These are phyloP conservation scores for Scrobipalpa atriplicella DNA, from an alignment of 2,888 invertebrate species.

Conservation along the genomic window DNA sequence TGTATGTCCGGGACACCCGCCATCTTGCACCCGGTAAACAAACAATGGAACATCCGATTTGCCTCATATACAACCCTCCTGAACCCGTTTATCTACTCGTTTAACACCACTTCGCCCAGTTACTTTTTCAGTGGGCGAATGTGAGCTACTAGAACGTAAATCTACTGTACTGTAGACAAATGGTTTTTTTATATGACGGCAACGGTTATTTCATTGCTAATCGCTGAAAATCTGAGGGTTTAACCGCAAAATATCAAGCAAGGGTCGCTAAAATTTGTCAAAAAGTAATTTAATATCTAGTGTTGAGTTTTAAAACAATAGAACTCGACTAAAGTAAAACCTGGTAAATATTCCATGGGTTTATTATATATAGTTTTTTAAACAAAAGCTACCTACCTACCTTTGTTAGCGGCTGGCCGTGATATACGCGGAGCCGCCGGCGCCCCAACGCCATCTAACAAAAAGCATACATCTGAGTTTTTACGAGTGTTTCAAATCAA, in stretches of 20 bases:
- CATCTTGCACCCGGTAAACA: not conserved
- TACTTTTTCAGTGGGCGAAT: no score
- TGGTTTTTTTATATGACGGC: not conserved
- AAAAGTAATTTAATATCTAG: no score
- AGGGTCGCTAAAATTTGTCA: no score
- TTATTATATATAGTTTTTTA: not conserved
- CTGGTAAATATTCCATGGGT: not conserved
- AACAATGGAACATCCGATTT: not conserved
- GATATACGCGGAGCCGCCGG: conserved; percentile 34
- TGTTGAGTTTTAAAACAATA: not conserved
- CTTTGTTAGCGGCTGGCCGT: conserved; percentile 38
- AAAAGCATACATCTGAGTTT: conserved; percentile 66
- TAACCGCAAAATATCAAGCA: no score
- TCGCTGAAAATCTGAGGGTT: not conserved
- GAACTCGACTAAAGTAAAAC: not conserved
- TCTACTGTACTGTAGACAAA: no score
- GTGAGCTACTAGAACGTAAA: no score
- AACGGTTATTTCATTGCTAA: no score
- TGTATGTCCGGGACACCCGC: not conserved
- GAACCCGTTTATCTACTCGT: not conserved
- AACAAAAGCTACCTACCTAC: conserved; percentile 42
- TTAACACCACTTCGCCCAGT: no score
- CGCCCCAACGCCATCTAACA: conserved; percentile 63
- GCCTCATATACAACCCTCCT: not conserved
- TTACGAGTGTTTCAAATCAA: conserved; percentile 45